phyloP scores from a whole-genome alignment of 2,888 invertebrate genomes.

The Hermaeophaga mercurialis region DNA sequence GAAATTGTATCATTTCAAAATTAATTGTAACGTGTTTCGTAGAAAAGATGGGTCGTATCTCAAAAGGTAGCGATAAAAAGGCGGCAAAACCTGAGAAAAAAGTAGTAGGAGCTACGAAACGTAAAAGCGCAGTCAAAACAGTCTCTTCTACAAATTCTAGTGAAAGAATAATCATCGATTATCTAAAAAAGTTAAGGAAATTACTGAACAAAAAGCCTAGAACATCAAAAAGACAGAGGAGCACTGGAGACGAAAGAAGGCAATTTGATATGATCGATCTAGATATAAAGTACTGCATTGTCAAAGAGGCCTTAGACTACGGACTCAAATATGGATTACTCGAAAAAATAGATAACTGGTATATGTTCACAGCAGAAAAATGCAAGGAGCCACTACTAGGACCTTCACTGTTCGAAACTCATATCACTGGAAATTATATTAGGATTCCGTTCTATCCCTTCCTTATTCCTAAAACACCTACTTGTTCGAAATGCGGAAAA shows the following conservation, averaged over 20 bases:
- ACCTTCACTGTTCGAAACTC: too few species aligned
- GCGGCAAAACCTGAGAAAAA: neutral
- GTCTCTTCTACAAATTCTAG: slow-evolving; percentile 34
- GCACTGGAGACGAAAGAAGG: slow-evolving; percentile 10
- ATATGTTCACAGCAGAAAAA: slow-evolving; percentile 33
- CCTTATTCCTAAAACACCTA: too few species aligned
- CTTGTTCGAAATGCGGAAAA: too few species aligned
- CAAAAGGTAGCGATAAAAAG: neutral
- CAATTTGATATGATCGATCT: slow-evolving; percentile 25
- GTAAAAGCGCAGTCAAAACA: neutral
- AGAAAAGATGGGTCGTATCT: neutral
- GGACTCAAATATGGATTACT: slow-evolving; percentile 45
- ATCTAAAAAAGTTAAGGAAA: slow-evolving; percentile 42
- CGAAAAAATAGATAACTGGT: slow-evolving; percentile 43
- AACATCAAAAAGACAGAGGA: too few species aligned
- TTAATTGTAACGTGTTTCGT: too few species aligned
- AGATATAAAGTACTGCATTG: slow-evolving; percentile 40
- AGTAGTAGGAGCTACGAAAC: neutral
- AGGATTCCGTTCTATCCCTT: too few species aligned
- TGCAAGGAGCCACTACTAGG: too few species aligned
- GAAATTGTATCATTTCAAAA: too few species aligned
- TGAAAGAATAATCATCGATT: slow-evolving; percentile 42
- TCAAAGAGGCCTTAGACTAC: slow-evolving; percentile 45
- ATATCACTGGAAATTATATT: too few species aligned
- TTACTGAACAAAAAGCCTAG: slow-evolving; percentile 30